Evolutionary conservation across 2,888 invertebrate genomes (phyloP), one percentile per base, ranked within the genome.

Genomic region (Margaritifera margaritifera): DNA sequence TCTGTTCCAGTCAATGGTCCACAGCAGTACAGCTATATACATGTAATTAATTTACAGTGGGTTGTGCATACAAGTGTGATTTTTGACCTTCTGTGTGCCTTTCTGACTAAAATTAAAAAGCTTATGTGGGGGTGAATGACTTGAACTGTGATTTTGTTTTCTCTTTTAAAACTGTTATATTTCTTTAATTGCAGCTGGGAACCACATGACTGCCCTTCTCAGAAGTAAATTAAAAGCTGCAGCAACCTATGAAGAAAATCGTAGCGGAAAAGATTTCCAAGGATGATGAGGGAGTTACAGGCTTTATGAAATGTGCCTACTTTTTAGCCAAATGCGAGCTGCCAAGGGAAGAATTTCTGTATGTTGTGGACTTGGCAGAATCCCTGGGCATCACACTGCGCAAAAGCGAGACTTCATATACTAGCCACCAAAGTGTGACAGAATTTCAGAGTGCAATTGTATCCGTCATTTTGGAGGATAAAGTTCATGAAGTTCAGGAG

Each of bases 401-500:
- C 27, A 24, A 50, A 19, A 11, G 11, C 31, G 18, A 22, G 19
- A 18, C 18, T 15, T 19, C n/a, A 15, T 68, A 68, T 25, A 65
- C 57, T n/a, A 59, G 60, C 42, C 11, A 52, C 19, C 53, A 57
- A 50, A 68, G 68, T 63, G 61, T 70, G 15, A 58, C 66, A 25
- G 67, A 73, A 56, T 56, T 73, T 58, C 73, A 73, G 20, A 22
- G 53, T 42, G 65, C 60, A 19, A 67, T 70, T 24, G 27, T 51
- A 25, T 53, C 64, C 25, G 62, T 70, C 8, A 65, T 68, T 19
- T 6, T 67, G 27, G 64, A 67, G 25, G 64, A 62, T n/a, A 59
- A 50, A 24, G 15, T 64, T 6, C 8, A 22, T 24, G 42, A 62
- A 20, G 62, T 69, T 18, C 22, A 62, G 8, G 4, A 57, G 5